These are phyloP conservation scores for Halocynthia roretzi DNA, from an alignment of 23 tunicate species.

Conservation along the genomic window DNA sequence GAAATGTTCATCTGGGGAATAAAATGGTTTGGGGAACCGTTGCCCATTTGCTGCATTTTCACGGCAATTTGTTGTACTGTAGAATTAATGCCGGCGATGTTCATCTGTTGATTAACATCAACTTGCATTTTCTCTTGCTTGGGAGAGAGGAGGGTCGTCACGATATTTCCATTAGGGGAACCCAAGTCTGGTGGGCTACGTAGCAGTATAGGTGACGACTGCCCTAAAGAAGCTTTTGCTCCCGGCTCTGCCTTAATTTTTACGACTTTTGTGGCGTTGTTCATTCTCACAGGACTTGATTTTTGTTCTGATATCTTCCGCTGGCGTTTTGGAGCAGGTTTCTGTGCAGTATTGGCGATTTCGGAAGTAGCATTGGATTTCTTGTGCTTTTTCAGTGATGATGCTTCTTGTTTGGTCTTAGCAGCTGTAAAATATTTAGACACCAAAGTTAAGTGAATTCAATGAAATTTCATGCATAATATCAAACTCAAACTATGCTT, in stretches of 20 bases:
- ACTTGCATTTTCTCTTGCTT: too few species aligned
- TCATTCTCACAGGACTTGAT: neutral
- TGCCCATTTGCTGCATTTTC: conserved; percentile 1
- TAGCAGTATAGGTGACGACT: neutral
- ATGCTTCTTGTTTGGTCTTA: neutral
- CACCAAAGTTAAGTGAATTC: too few species aligned
- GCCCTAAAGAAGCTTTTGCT: neutral
- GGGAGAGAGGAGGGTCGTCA: too few species aligned
- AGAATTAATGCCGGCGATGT: conserved; percentile 23
- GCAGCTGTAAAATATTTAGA: too few species aligned
- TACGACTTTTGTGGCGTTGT: neutral
- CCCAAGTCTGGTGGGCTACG: too few species aligned
- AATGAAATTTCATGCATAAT: too few species aligned
- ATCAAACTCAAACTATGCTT: too few species aligned
- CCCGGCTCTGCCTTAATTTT: neutral
- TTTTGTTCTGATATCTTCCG: conserved; percentile 1
- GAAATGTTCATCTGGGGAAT: neutral
- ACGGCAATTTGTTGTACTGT: conserved; percentile 17
- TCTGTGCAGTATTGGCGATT: neutral
- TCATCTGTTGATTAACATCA: neutral
- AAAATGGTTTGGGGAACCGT: neutral
- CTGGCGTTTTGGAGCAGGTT: conserved; percentile 4
- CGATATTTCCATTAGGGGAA: too few species aligned
- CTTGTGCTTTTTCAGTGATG: neutral
- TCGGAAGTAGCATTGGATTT: neutral